Conservation (phyloP, 2,797 vertebrate genomes). For the Protosalanx chinensis region DNA sequence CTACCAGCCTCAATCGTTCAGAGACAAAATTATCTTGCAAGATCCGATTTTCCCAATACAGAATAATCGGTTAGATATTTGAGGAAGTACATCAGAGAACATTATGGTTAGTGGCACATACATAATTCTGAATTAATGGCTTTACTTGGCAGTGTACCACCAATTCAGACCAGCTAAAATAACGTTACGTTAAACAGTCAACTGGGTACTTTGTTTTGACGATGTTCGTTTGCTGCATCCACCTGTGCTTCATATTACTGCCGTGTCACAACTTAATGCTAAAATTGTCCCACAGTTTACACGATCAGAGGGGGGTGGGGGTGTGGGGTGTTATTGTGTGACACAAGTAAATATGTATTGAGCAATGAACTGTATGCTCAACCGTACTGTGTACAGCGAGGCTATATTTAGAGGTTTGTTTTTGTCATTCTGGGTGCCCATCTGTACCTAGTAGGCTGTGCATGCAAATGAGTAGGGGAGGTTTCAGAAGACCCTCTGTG, state of each 20-base stretch:
- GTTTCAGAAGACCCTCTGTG: background rate
- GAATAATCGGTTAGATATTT: slow-evolving; percentile 22
- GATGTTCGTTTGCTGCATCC: no score
- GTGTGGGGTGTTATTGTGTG: background rate
- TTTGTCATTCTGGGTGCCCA: slow-evolving; percentile 1
- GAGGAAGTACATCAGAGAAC: background rate
- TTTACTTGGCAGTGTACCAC: background rate
- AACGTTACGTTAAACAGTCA: no score
- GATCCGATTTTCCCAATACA: slow-evolving; percentile 3
- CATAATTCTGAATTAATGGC: background rate
- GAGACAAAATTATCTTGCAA: background rate
- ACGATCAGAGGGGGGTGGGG: background rate
- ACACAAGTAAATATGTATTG: background rate
- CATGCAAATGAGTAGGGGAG: background rate
- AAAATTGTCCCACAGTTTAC: no score
- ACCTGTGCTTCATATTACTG: no score
- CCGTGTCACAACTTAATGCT: no score
- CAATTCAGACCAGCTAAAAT: background rate
- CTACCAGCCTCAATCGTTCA: background rate
- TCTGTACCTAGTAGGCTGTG: background rate
- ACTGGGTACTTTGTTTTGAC: no score
- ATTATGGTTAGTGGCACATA: background rate
- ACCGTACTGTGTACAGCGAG: background rate
- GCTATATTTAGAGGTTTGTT: background rate
- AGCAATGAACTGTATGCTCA: background rate